A percentile compares a stretch with the other conserved stretches of the same genome.
Evolutionary conservation across 2,113 vertebrate genomes (phyloP).

Genomic region (Myotis lucifugus): DNA sequence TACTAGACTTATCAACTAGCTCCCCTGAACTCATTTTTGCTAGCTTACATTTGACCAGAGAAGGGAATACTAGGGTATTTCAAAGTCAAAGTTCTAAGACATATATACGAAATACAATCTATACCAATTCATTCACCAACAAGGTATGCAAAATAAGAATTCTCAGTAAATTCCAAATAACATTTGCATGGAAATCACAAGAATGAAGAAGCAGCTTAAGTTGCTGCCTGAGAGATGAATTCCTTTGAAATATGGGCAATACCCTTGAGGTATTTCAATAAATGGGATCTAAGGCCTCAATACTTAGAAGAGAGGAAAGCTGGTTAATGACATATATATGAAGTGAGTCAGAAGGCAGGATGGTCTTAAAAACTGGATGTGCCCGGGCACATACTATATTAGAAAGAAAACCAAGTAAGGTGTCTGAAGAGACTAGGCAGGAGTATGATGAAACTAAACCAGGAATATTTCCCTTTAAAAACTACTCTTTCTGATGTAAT

Average conservation of each 20-base stretch:
- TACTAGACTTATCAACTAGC: not conserved
- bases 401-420: conserved; percentile 40
- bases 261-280: conserved; percentile 50
- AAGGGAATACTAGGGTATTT: not conserved
- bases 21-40: not conserved
- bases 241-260: not conserved
- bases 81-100: conserved; percentile 17
- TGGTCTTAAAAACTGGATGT: conserved; percentile 57
- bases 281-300: conserved; percentile 2
- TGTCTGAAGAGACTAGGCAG: not conserved
- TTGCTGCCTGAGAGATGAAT: not conserved
- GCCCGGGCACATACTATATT: conserved; percentile 44
- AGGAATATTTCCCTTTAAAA: conserved; percentile 13
- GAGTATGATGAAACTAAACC: not conserved
- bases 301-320: not conserved
- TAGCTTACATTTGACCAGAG: not conserved
- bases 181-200: not conserved
- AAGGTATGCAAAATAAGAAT: conserved; percentile 19
- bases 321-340: conserved; percentile 32
- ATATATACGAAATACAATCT: not conserved
- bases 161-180: conserved; percentile 3
- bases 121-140: not conserved
- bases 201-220: not conserved
- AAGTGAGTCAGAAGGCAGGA: conserved; percentile 65
- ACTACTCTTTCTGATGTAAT: not conserved